These are phyloP conservation scores for Protosalanx chinensis DNA, from an alignment of 2,797 vertebrate species.

Conservation along the genomic window DNA sequence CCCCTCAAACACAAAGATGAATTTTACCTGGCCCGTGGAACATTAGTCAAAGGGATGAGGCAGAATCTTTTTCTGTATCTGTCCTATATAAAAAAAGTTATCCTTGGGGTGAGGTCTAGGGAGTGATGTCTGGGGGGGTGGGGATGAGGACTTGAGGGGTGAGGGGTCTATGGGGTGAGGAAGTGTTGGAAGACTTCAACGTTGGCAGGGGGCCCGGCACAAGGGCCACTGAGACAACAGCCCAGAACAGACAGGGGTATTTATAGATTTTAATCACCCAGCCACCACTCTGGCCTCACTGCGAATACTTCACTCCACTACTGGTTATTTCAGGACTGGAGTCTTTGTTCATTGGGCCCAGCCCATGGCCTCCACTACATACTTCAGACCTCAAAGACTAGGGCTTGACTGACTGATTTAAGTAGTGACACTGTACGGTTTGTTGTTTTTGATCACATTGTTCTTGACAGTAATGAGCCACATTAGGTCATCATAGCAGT, in stretches of 20 bases:
- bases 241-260: slow-evolving; percentile 64
- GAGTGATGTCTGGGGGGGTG: not conserved
- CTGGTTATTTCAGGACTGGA: slow-evolving; percentile 34
- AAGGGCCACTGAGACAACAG: slow-evolving; percentile 49
- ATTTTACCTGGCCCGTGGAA: too few species aligned
- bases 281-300: slow-evolving; percentile 71
- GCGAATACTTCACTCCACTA: slow-evolving; percentile 65
- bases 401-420: not conserved
- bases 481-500: not conserved
- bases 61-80: too few species aligned
- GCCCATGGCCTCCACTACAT: not conserved
- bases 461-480: not conserved
- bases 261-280: slow-evolving; percentile 78
- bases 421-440: not conserved
- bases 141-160: slow-evolving; percentile 11
- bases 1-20: too few species aligned
- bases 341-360: slow-evolving; percentile 22
- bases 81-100: not conserved
- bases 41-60: too few species aligned
- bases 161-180: slow-evolving; percentile 59
- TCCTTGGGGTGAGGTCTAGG: not conserved
- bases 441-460: not conserved
- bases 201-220: slow-evolving; percentile 50
- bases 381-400: not conserved
- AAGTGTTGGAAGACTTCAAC: slow-evolving; percentile 66